phyloP scores from a whole-genome alignment of 2,797 vertebrate species.

The Falco peregrinus region DNA sequence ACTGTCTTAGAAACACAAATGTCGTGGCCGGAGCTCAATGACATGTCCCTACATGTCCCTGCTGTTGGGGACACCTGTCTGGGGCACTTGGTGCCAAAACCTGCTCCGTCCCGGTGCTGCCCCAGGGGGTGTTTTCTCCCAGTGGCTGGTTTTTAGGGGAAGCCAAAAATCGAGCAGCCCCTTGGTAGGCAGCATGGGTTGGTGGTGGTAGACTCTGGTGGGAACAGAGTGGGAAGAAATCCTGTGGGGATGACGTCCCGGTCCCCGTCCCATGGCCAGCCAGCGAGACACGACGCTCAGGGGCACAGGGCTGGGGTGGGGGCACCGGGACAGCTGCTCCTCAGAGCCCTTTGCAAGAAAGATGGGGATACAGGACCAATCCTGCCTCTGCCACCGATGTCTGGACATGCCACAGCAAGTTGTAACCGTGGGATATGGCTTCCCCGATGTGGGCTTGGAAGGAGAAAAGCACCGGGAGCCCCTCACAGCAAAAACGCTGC shows the following conservation, averaged over 20 bases:
- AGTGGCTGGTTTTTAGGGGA: not conserved
- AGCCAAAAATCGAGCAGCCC: not conserved
- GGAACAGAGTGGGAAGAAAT: not conserved
- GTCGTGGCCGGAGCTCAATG: not conserved
- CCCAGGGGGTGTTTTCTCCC: not conserved
- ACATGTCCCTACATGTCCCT: fast-evolving
- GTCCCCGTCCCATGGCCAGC: not conserved
- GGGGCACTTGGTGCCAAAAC: not conserved
- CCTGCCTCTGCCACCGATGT: not conserved
- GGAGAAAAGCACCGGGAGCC: not conserved
- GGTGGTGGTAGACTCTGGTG: not conserved
- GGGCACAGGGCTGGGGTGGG: not conserved
- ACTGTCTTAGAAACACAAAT: not conserved
- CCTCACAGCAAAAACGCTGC: fast-evolving
- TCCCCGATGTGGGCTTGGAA: not conserved
- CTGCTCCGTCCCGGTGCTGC: not conserved
- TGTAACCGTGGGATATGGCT: not conserved
- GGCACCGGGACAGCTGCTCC: fast-evolving
- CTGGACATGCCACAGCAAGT: not conserved
- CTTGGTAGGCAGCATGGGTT: not conserved
- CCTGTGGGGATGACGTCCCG: fast-evolving
- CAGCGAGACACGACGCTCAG: fast-evolving
- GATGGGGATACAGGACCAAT: not conserved
- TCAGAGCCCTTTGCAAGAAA: not conserved
- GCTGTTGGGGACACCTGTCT: not conserved